Evolutionary conservation across 2,797 vertebrate genomes (phyloP), one percentile per base, ranked within the genome.

Genomic region (Aeoliscus strigatus): DNA sequence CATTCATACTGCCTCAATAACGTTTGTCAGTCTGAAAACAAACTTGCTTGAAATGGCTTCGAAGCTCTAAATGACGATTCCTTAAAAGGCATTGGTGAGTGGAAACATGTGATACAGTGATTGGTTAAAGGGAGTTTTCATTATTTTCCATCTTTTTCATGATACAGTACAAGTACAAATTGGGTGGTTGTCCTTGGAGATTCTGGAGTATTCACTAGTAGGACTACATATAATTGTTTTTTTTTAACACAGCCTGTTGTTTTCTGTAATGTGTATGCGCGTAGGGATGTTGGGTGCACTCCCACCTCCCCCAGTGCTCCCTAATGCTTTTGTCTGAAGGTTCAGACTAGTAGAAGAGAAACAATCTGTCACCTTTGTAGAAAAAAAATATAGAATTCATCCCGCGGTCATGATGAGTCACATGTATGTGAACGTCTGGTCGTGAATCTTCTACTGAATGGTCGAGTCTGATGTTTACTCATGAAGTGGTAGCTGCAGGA

Each of bases 401-500:
- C 29, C 10, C 2, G 4, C 46, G 46, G 46, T 52, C 15, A 31
- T 12, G 36, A 49, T 18, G 39, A 47, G 66, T 70, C 49, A 68
- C 33, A 14, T 44, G 60, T 39, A 52, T 24, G 40, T n/a, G 16
- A 42, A 41, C 10, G 52, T 45, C 25, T 18, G 36, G 56, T 39
- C 36, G 28, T 18, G 47, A 61, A 40, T 10, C 29, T 14, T 39
- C 36, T 58, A 44, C 73, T 59, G 54, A 50, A 34, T 5, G 24
- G 32, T 15, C 1, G 6, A 70, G 53, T 40, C 8, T 14, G 14
- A 9, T 5, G 17, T 3, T 21, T 10, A 26, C 48, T 73, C 63
- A 70, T 64, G 51, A 73, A 59, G 37, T 44, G 28, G 41, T 13
- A 51, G 58, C 57, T 36, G 14, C 42, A 6, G 51, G 52, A 67